Conservation (phyloP, 2,888 invertebrate genomes). For the Lasiommata megera region DNA sequence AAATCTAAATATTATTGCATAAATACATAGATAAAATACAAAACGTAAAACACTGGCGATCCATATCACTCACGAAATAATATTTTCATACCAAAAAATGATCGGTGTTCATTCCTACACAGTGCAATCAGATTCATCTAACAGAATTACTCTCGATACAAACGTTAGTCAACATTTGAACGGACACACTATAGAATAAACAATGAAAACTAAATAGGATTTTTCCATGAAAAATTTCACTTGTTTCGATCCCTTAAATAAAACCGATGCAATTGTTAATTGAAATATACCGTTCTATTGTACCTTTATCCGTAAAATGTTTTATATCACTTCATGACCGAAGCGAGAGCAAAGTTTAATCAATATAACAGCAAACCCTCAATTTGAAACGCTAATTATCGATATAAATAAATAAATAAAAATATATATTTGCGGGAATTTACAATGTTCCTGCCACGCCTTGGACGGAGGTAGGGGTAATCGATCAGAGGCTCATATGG, state of each 20-base stretch:
- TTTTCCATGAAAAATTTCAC: constrained; percentile 23
- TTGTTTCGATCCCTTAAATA: constrained; percentile 26
- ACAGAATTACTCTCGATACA: background rate
- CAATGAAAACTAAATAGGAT: constrained; percentile 21
- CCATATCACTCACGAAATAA: too few species aligned
- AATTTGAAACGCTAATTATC: too few species aligned
- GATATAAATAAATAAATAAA: too few species aligned
- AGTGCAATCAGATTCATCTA: background rate
- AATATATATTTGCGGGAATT: too few species aligned
- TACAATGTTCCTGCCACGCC: too few species aligned
- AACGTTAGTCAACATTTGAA: constrained; percentile 5
- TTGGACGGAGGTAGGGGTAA: too few species aligned
- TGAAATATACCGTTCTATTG: constrained; percentile 25
- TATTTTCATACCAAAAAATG: background rate
- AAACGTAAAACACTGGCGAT: too few species aligned
- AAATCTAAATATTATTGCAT: too few species aligned
- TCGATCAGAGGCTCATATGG: too few species aligned
- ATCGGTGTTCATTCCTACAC: background rate
- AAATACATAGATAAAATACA: too few species aligned
- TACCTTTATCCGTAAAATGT: background rate
- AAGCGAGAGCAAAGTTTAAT: background rate
- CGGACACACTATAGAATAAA: background rate
- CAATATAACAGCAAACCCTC: too few species aligned
- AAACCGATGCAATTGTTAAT: constrained; percentile 22
- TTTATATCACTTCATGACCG: background rate